A percentile compares a stretch with the other conserved stretches of the same genome.
Evolutionary conservation across 2,797 vertebrate species (phyloP).

Genomic region (Microctenopoma steveboyesi): DNA sequence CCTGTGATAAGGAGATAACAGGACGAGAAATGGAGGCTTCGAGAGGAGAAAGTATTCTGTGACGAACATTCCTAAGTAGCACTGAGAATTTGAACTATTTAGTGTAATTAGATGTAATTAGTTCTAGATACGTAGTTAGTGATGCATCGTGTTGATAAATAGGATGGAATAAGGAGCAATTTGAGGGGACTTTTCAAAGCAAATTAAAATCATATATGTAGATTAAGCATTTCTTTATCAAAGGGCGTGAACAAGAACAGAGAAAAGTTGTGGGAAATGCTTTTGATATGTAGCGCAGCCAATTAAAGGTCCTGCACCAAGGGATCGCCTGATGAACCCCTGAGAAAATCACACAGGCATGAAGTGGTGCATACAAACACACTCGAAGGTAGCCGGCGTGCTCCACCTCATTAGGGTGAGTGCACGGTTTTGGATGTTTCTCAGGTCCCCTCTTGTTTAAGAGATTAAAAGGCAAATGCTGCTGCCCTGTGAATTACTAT

Average conservation of each 20-base stretch:
- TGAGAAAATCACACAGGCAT: not conserved
- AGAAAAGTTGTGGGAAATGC: not conserved
- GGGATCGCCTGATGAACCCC: slow-evolving; percentile 5
- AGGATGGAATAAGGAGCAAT: not conserved
- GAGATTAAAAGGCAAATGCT: slow-evolving; percentile 62
- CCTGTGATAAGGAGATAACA: slow-evolving; percentile 40
- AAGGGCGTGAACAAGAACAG: not conserved
- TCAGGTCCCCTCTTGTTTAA: slow-evolving; percentile 27
- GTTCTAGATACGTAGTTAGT: slow-evolving; percentile 30
- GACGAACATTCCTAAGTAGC: slow-evolving; percentile 51
- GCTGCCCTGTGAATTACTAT: slow-evolving; percentile 57
- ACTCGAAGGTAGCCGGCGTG: not conserved
- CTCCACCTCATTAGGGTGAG: slow-evolving; percentile 14
- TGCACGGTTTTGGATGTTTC: slow-evolving; percentile 1
- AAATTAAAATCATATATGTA: slow-evolving; percentile 12
- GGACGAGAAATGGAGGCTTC: slow-evolving; percentile 19
- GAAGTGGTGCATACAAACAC: not conserved
- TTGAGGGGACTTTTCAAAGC: slow-evolving; percentile 45
- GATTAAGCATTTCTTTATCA: not conserved
- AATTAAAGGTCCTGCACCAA: slow-evolving; percentile 1
- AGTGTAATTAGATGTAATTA: slow-evolving; percentile 55
- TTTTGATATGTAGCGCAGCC: slow-evolving; percentile 5
- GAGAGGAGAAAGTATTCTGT: slow-evolving; percentile 30
- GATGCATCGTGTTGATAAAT: slow-evolving; percentile 41
- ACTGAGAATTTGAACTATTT: slow-evolving; percentile 32